Evolutionary conservation across 1,140 invertebrate genomes (phyloP).

Genomic region (Lepeophtheirus salmonis): DNA sequence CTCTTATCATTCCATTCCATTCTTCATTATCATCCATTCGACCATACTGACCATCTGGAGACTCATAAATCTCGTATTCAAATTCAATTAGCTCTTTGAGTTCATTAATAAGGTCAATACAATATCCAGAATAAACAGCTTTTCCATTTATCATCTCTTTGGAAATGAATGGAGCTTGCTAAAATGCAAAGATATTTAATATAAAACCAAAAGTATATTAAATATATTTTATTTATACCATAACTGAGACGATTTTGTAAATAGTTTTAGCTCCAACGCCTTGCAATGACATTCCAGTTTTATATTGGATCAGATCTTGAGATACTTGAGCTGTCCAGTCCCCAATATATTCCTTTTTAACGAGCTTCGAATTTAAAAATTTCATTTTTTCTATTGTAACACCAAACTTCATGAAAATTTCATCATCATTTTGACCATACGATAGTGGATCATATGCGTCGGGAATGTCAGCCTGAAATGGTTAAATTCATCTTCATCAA

Average conservation of each 20-base stretch:
- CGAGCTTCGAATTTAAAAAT: slow-evolving; percentile 30
- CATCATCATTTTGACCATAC: slow-evolving; percentile 31
- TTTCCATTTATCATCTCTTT: slow-evolving; percentile 25
- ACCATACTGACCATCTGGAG: slow-evolving; percentile 57
- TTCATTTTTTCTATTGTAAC: slow-evolving; percentile 42
- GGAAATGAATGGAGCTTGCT: slow-evolving; percentile 73
- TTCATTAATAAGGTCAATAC: slow-evolving; percentile 71
- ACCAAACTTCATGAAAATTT: slow-evolving; percentile 48
- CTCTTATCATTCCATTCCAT: slow-evolving; percentile 81
- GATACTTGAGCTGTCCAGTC: slow-evolving; percentile 45
- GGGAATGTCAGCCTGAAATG: slow-evolving; percentile 28
- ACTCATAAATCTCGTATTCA: slow-evolving; percentile 63
- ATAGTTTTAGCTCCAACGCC: slow-evolving; percentile 57
- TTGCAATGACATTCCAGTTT: slow-evolving; percentile 40
- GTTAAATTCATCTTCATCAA: neutral
- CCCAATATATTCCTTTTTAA: slow-evolving; percentile 37
- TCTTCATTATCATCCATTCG: slow-evolving; percentile 57
- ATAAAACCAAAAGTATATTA: neutral
- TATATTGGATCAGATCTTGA: slow-evolving; percentile 29
- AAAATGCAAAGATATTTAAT: neutral
- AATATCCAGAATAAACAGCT: slow-evolving; percentile 60
- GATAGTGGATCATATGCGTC: neutral
- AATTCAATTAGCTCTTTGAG: slow-evolving; percentile 63
- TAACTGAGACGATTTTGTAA: slow-evolving; percentile 54
- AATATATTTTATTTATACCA: slow-evolving; percentile 34